These are phyloP conservation scores for Acheta domesticus DNA, from an alignment of 2,888 invertebrate species.

Conservation along the genomic window DNA sequence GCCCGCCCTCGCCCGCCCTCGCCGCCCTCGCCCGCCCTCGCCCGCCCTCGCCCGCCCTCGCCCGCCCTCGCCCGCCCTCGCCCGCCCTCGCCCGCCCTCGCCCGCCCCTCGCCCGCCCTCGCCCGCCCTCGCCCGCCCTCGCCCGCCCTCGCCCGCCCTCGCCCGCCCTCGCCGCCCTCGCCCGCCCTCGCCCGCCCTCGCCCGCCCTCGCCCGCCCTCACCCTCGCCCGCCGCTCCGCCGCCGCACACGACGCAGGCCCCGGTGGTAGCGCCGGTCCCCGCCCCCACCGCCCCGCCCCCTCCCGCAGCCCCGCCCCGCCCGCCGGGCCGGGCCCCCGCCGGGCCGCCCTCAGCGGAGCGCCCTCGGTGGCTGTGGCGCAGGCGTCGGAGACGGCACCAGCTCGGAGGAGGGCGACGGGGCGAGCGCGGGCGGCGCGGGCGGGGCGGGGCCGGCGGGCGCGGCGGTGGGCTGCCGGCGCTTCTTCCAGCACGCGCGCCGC, in stretches of 20 bases:
- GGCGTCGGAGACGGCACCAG: not conserved
- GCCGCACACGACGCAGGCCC: not conserved
- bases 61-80: not conserved
- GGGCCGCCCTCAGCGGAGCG: not conserved
- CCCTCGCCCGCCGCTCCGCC: not conserved
- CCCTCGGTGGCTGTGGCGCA: not conserved
- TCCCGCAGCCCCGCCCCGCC: not conserved
- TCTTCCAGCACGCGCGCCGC: not conserved
- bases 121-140: not conserved
- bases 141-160: not conserved
- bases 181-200: not conserved
- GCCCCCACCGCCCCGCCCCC: not conserved
- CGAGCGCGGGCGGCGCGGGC: not conserved
- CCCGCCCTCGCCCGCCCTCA: not conserved
- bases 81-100: not conserved
- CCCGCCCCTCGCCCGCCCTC: too few relatives aligned
- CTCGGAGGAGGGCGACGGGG: not conserved
- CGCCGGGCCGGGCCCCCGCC: not conserved
- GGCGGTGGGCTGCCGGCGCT: not conserved
- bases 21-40: not conserved
- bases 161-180: not conserved
- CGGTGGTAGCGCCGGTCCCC: not conserved
- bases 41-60: too few relatives aligned
- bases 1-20: too few relatives aligned
- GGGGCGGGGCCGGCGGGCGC: not conserved